Conservation (phyloP, 2,113 vertebrate genomes). For the Barbus barbus region DNA sequence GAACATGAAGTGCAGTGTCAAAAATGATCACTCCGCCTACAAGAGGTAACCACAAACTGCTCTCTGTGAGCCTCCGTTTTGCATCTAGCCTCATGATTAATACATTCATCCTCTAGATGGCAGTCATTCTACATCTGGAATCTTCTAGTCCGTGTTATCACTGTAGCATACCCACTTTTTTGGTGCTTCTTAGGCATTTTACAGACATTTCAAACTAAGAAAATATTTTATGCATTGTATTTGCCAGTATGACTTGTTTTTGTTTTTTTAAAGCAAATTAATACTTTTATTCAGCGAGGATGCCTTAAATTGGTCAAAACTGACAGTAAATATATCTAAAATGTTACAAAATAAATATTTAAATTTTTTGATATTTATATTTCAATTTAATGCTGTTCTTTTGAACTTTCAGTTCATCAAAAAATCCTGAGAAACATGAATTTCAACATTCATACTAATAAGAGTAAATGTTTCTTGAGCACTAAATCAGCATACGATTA, state of each 20-base stretch:
- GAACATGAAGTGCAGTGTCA: constrained; percentile 99
- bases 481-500: too few species aligned
- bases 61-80: background rate
- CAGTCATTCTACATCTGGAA: constrained; percentile 52
- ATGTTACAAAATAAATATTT: background rate
- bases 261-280: too few species aligned
- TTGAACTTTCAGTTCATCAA: too few species aligned
- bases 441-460: too few species aligned
- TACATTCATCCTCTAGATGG: constrained; percentile 67
- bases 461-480: too few species aligned
- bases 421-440: background rate
- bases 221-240: background rate
- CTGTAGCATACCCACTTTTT: background rate
- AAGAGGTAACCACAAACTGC: constrained; percentile 78
- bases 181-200: too few species aligned
- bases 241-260: too few species aligned
- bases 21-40: constrained; percentile 96
- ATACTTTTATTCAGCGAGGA: background rate
- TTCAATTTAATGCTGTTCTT: too few species aligned
- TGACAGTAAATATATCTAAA: background rate
- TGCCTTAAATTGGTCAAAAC: background rate
- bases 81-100: background rate
- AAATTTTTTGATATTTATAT: too few species aligned
- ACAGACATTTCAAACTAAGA: background rate
- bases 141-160: constrained; percentile 9